Evolutionary conservation across 2,113 vertebrate genomes (phyloP), one percentile per base, ranked within the genome.

Genomic region (Centropus bengalensis): DNA sequence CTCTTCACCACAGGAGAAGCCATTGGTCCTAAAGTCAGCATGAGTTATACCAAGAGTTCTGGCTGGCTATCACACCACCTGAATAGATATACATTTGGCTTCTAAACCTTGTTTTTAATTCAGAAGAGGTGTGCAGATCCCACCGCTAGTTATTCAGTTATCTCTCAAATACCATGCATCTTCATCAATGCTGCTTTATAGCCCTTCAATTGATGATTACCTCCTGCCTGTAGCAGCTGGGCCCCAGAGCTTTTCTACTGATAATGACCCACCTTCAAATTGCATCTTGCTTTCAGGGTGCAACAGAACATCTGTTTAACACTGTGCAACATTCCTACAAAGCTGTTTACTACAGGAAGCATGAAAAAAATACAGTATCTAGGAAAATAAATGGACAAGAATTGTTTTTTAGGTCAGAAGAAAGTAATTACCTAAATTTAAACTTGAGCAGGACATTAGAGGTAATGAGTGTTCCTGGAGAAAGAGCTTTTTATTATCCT

Each of bases 401-500:
- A 88, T 38, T 16, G 56, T 56, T 82, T 94, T 88, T 76, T 91
- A 90, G 85, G 86, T 82, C 63, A 91, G 73, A 85, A 87, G 24
- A 84, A 95, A 90, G 33, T 63, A 93, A 90, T 81, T 84, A 88
- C 9, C 86, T 86, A 70, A 68, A 82, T 96, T 88, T 88, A 88
- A 93, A 90, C 42, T 93, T 94, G 56, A 92, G 68, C 56, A 77
- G 86, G 42, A 86, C 80, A 90, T 93, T 88, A 93, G 73, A 83
- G 42, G 54, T 88, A 96, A 96, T 77, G 82, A 83, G 42, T 94
- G 42, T 75, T 96, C 76, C 92, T 93, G 64, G 56, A 93, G 80
- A 92, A 96, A 70, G 68, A 88, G 86, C 20, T 93, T 90, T 93
- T 93, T 93, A 93, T 95, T 90, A 63, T 60, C 44, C 71, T 96